phyloP scores from a whole-genome alignment of 2,113 vertebrate species.

The Burhinus oedicnemus region DNA sequence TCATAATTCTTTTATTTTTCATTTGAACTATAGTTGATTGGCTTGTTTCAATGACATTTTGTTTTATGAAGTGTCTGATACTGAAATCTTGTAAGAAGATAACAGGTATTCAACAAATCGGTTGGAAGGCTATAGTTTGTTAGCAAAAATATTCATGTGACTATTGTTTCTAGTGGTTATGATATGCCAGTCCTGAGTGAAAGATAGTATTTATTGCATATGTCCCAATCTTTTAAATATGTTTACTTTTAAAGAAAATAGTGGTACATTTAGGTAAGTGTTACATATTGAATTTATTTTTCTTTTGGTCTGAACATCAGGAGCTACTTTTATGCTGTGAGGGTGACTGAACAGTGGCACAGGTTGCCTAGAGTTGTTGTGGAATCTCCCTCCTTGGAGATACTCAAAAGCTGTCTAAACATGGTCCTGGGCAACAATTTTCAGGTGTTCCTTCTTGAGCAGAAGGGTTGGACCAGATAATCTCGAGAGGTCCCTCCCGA shows the following conservation, averaged over 20 bases:
- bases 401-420: not conserved
- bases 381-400: not conserved
- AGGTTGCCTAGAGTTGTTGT: not conserved
- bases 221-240: not conserved
- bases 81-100: not conserved
- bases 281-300: not conserved
- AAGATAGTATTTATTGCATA: not conserved
- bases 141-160: not conserved
- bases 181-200: fast-evolving
- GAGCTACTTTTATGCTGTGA: not conserved
- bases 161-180: not conserved
- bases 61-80: not conserved
- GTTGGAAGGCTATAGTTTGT: not conserved
- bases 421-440: not conserved
- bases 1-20: not conserved
- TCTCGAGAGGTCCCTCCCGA: not conserved
- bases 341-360: not conserved
- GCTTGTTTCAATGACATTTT: not conserved
- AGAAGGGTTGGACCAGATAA: not conserved
- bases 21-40: not conserved
- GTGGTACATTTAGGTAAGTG: not conserved
- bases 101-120: not conserved
- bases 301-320: not conserved
- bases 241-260: not conserved
- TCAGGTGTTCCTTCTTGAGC: not conserved